phyloP scores from a whole-genome alignment of 35 echinoderm and acorn worm genomes.

The Anneissia japonica region DNA sequence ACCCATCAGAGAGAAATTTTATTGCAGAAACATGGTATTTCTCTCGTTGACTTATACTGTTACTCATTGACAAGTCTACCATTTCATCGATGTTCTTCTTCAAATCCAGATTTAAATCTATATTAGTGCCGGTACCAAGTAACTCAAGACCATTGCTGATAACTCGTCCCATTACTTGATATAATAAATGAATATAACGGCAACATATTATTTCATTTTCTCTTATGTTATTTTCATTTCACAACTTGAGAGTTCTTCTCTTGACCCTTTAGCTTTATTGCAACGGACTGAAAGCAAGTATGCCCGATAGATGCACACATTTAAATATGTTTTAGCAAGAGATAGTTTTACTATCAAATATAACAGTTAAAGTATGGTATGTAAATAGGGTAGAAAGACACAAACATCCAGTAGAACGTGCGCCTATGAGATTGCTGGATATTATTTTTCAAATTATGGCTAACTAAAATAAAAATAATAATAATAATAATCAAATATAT shows the following conservation, averaged over 20 bases:
- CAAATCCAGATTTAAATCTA: neutral
- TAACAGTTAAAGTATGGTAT: no score
- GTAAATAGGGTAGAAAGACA: no score
- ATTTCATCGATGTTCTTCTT: constrained; percentile 2
- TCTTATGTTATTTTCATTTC: neutral
- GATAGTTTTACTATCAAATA: no score
- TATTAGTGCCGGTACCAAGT: neutral
- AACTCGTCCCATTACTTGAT: neutral
- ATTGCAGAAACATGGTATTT: neutral
- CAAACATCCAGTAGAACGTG: no score
- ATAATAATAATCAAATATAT: no score
- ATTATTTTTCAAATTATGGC: no score
- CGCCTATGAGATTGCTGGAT: no score
- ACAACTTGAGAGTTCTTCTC: neutral
- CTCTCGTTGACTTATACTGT: neutral
- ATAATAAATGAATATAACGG: neutral
- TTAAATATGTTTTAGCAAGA: no score
- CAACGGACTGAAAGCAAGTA: no score
- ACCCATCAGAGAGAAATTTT: neutral
- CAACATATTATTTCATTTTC: neutral
- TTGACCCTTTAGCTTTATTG: no score
- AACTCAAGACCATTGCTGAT: neutral
- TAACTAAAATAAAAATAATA: no score
- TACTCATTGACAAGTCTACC: neutral
- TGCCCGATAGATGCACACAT: no score